Evolutionary conservation across 2,113 vertebrate genomes (phyloP), one percentile per base, ranked within the genome.

Genomic region (Alligator sinensis): DNA sequence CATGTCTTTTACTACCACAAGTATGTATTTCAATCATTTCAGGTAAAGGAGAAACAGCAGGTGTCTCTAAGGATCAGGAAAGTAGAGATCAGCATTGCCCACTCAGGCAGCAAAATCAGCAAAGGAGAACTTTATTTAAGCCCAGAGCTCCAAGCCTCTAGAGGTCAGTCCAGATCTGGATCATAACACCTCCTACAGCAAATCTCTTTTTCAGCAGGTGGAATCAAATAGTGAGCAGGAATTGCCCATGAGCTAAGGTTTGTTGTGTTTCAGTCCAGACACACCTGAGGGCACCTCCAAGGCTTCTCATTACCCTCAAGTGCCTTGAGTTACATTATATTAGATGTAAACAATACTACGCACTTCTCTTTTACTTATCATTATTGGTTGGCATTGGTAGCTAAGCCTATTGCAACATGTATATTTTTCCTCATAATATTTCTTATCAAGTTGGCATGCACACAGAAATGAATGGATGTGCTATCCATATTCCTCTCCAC

Each of bases 321-420:
- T 17, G 19, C n/a, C 3, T 47, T 0, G n/a, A 1, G 1, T 27
- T 80, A 54, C 76, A n/a, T n/a, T 76, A 82, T 34, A 11, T 25
- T 9, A 47, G 47, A 47, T 47, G 19, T 0, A 2, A 57, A 15
- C 18, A 60, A 0, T 1, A 17, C 5, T n/a, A 7, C 76, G 28
- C 47, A 61, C 55, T 58, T 58, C 80, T 11, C 27, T 19, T 55
- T 79, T 2, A 0, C n/a, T 58, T 13, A 58, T 1, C 38, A 24
- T 2, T 11, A 4, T 3, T 58, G 60, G 38, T 27, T 77, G 34
- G 34, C 34, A 34, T 75, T 76, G 60, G 11, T 9, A 76, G 34
- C 38, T 72, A 30, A 88, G 81, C 86, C 54, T 63, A 75, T 34
- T 68, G 22, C 60, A 86, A 58, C 57, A 9, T 1, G 0, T 7